Evolutionary conservation across 2,888 invertebrate genomes (phyloP), one percentile per base, ranked within the genome.

Genomic region (Mythimna albipuncta): DNA sequence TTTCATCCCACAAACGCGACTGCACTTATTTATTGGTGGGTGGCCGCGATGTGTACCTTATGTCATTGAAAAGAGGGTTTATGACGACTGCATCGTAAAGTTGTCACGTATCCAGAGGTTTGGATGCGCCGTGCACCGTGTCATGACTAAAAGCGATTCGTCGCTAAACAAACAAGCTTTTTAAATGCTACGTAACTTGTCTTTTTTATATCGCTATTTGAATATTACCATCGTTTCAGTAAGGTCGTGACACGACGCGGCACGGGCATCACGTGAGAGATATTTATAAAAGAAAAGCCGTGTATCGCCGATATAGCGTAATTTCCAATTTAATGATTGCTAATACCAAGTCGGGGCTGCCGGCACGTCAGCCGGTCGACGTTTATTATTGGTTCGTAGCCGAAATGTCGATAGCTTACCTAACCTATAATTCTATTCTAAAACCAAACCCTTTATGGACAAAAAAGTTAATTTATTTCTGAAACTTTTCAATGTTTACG

Each of bases 311-410:
- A 95, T 95, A 94, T 91, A 94, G 94, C 95, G 95, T 94, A 95
- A 95, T 96, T 95, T 95, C 95, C 96, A 95, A 96, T 96, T 96
- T 96, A 96, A 96, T 96, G 95, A 95, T 95, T 94, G 94, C 95
- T 96, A 96, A 96, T 96, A 95, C 90, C 91, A 92, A 93, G 93
- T 93, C 94, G 94, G 90, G 91, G 90, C 88, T 89, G 92, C 91
- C 91, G 92, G 91, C 95, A 94, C 94, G 95, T 95, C 94, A 94
- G 73, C 86, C 89, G 87, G 85, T 83, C 86, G 87, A 88, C 92
- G 89, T 92, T 93, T 94, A 90, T 92, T 92, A 92, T 92, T 87
- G 87, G 90, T 89, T 88, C 88, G 64, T 75, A 74, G 86, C 88
- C 88, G 75, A 89, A 91, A 89, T 87, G 85, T 87, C 76, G 72